Conservation (phyloP, 2,888 invertebrate genomes). For the Physocephala rufipes region DNA sequence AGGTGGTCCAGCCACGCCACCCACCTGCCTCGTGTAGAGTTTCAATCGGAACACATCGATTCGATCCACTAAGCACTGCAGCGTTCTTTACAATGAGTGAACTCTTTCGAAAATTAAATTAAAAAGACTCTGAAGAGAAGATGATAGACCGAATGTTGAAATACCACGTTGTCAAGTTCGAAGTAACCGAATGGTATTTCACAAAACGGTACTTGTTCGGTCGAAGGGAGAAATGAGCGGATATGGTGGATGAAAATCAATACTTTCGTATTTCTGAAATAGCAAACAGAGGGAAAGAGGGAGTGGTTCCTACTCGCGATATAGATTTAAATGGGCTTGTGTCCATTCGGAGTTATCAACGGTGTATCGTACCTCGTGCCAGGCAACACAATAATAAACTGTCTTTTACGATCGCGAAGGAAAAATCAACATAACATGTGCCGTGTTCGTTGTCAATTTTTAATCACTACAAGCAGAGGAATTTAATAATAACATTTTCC, state of each 20-base stretch:
- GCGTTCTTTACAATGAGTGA: slow-evolving; percentile 4
- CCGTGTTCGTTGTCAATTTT: neutral
- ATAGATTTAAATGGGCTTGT: too few species aligned
- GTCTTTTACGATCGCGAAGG: too few species aligned
- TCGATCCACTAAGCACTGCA: slow-evolving; percentile 5
- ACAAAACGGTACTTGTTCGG: slow-evolving; percentile 16
- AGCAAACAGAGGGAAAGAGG: too few species aligned
- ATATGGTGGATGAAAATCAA: slow-evolving; percentile 8
- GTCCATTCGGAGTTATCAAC: too few species aligned
- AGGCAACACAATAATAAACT: too few species aligned
- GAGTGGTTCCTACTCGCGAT: too few species aligned
- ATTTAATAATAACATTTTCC: neutral
- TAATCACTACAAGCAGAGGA: neutral
- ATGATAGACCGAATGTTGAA: neutral
- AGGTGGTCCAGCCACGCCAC: slow-evolving; percentile 18
- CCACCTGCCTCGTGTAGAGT: too few species aligned
- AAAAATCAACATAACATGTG: too few species aligned
- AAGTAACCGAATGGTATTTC: slow-evolving; percentile 25
- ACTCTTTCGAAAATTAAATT: slow-evolving; percentile 26
- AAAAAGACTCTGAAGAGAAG: slow-evolving; percentile 15
- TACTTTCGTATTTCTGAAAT: neutral
- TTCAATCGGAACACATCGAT: slow-evolving; percentile 31
- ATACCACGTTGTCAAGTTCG: neutral
- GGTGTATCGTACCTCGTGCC: too few species aligned
- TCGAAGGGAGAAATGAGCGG: neutral